A percentile compares a stretch with the other conserved stretches of the same genome.
Conservation (phyloP, 2,888 invertebrate species). For the Tolmerus cingulatus region DNA sequence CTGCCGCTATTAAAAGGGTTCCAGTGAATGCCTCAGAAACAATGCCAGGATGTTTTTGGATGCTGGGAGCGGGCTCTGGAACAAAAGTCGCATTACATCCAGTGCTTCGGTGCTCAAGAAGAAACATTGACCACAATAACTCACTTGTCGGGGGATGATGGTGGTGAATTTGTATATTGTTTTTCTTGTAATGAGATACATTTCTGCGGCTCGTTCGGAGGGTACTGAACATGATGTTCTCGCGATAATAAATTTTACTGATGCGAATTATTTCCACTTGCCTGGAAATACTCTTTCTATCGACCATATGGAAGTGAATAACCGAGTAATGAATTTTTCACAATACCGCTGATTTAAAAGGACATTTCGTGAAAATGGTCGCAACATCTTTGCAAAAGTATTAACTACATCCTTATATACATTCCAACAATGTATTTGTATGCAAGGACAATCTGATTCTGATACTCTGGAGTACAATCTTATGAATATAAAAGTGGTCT, state of each 20-base stretch:
- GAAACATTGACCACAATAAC: neutral
- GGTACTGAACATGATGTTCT: neutral
- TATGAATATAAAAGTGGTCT: too few species aligned
- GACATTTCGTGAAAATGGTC: neutral
- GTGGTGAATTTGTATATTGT: neutral
- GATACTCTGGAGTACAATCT: too few species aligned
- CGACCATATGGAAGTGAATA: neutral
- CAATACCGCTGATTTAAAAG: neutral
- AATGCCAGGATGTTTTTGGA: neutral
- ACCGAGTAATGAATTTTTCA: neutral
- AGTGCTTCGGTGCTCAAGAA: neutral
- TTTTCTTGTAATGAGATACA: neutral
- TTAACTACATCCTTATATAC: neutral
- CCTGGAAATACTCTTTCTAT: neutral
- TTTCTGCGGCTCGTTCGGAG: neutral
- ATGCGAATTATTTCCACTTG: neutral
- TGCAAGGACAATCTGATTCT: too few species aligned
- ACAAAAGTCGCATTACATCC: slow-evolving; percentile 21
- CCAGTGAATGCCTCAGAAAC: slow-evolving; percentile 30
- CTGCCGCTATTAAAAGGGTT: slow-evolving; percentile 10
- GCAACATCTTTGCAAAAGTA: neutral
- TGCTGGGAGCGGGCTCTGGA: neutral
- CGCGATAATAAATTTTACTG: neutral
- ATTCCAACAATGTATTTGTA: too few species aligned
- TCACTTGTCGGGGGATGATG: neutral